Evolutionary conservation across 2,888 invertebrate species (phyloP), one percentile per base, ranked within the genome.

Genomic region (Caenorhabditis imperialis): DNA sequence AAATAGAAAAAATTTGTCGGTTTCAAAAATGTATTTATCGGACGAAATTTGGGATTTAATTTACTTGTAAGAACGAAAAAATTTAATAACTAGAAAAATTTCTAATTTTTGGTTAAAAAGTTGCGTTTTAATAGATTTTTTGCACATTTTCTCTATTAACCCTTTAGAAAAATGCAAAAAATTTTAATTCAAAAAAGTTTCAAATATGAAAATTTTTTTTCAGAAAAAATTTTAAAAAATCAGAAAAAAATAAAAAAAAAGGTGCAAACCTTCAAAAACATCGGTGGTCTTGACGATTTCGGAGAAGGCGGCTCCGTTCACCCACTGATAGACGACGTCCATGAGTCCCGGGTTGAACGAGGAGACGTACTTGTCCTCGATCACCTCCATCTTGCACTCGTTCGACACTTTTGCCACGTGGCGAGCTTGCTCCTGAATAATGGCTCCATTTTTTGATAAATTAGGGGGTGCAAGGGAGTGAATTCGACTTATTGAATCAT

Each of bases 261-360:
- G n/a, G n/a, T n/a, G n/a, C n/a, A n/a, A 44, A 92, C 93, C 97
- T 92, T 98, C 97, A 89, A 95, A 97, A 53, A 96, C 93, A 82
- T 96, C 95, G 0, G 96, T 96, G 0, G 95, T 95, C 93, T 95
- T 95, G 90, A 96, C 96, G 67, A 99, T 92, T 88, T 95, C 93
- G 77, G 93, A 90, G 90, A 99, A 99, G 25, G 92, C 91, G 22
- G 94, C 92, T 8, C 99, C 99, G 87, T 94, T 94, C 85, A 95
- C 93, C 99, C 99, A 99, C 1, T 94, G 92, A 85, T 93, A 92
- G 33, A 99, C 96, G 0, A 99, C 94, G 89, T 98, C 97, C 97
- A 99, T 99, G 60, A 99, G 91, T 87, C 92, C 94, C 4, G 96
- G 95, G 88, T 94, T 94, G 89, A 99, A 98, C 87, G 92, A 92